Conservation (phyloP, 2,888 invertebrate species). For the Lysandra bellargus region DNA sequence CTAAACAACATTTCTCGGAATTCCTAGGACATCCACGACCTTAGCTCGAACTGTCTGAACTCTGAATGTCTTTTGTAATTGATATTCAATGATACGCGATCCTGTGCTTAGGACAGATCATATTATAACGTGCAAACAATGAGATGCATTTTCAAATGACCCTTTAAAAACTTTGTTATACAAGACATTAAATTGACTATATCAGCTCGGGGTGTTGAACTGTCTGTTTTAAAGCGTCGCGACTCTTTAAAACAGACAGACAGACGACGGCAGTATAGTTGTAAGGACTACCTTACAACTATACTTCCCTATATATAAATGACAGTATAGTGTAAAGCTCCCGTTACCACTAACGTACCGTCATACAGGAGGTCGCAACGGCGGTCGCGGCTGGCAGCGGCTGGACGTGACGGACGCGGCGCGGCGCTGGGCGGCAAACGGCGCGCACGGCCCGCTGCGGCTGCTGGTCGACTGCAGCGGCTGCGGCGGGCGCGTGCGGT, state of each 20-base stretch:
- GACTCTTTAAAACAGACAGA: no score
- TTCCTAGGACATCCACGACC: background rate
- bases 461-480: constrained; percentile 92
- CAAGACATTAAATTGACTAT: no score
- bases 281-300: no score
- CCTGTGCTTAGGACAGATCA: background rate
- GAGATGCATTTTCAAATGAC: no score
- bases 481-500: constrained; percentile 86
- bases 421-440: constrained; percentile 62
- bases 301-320: no score
- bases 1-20: background rate
- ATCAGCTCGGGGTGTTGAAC: no score
- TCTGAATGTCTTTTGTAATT: background rate
- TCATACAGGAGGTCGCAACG: constrained; percentile 42
- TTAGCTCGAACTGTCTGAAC: background rate
- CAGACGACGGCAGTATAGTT: no score
- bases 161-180: no score
- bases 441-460: constrained; percentile 82
- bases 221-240: no score
- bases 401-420: constrained; percentile 90
- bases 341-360: background rate
- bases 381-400: constrained; percentile 90
- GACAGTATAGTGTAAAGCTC: no score
- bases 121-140: no score
- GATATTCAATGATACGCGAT: no score